Evolutionary conservation across 2,113 vertebrate genomes (phyloP).

Genomic region (Oophaga pumilio): DNA sequence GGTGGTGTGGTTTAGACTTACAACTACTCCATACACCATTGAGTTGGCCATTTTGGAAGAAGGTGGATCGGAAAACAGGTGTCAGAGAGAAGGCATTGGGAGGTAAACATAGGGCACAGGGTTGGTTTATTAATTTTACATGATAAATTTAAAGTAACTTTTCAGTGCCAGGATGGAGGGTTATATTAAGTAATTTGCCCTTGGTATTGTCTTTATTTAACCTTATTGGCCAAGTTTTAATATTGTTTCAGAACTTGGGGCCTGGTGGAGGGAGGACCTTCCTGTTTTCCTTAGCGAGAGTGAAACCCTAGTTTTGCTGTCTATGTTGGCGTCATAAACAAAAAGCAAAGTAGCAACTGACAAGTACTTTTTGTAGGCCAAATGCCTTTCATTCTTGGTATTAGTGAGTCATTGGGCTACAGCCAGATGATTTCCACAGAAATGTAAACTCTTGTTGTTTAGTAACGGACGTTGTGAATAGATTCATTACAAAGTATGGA

Average conservation of each 20-base stretch:
- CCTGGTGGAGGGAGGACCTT: background rate
- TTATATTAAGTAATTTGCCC: background rate
- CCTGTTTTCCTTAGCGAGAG: background rate
- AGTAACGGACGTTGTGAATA: background rate
- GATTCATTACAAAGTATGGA: background rate
- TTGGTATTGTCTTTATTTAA: background rate
- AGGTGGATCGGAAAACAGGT: too few species aligned
- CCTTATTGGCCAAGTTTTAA: background rate
- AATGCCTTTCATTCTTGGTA: background rate
- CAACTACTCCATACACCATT: too few species aligned
- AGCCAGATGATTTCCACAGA: background rate
- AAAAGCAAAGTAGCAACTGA: background rate
- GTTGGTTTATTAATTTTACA: background rate
- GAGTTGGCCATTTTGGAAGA: too few species aligned
- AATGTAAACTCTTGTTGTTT: constrained; percentile 4
- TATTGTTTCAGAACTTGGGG: background rate
- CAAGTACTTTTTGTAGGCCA: background rate
- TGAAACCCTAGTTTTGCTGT: background rate
- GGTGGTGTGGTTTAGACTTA: too few species aligned
- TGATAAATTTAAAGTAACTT: too few species aligned
- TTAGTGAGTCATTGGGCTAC: background rate
- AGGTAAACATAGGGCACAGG: too few species aligned
- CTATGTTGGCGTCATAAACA: background rate
- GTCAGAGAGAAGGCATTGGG: too few species aligned
- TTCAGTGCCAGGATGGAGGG: too few species aligned